A percentile compares a stretch with the other conserved stretches of the same genome.
These are phyloP conservation scores for Papilio xuthus DNA, from an alignment of 1,140 invertebrate genomes.

Conservation along the genomic window DNA sequence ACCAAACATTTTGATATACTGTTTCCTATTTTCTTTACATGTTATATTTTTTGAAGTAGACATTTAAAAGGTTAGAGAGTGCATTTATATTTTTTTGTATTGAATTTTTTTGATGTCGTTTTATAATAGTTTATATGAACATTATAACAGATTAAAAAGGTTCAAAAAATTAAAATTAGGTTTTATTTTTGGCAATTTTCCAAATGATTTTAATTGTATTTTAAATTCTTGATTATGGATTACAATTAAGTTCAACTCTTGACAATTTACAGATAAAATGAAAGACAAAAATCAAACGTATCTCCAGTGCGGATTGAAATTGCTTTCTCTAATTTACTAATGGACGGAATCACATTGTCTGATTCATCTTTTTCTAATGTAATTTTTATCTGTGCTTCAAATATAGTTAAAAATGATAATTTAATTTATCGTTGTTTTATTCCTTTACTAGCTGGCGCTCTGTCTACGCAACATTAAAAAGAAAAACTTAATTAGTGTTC, in stretches of 20 bases:
- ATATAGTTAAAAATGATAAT: too few relatives aligned
- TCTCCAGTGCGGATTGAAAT: background rate
- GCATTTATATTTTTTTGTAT: background rate
- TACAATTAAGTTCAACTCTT: background rate
- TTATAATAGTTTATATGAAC: too few relatives aligned
- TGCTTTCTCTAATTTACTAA: conserved; percentile 2
- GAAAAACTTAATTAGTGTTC: too few relatives aligned
- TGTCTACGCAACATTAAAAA: too few relatives aligned
- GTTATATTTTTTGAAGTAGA: background rate
- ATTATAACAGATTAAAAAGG: too few relatives aligned
- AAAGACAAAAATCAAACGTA: background rate
- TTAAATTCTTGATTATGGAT: background rate
- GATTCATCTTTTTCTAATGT: background rate
- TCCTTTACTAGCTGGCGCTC: too few relatives aligned
- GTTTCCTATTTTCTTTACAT: background rate
- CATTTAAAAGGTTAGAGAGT: background rate
- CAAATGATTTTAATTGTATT: background rate
- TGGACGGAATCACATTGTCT: background rate
- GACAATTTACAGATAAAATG: background rate
- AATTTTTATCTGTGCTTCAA: too few relatives aligned
- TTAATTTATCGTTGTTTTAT: too few relatives aligned
- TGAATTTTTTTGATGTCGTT: background rate
- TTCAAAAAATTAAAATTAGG: too few relatives aligned
- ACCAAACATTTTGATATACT: background rate
- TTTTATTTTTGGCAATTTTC: too few relatives aligned